Evolutionary conservation across 2,888 invertebrate genomes (phyloP), one percentile per base, ranked within the genome.

Genomic region (Polyommatus icarus): DNA sequence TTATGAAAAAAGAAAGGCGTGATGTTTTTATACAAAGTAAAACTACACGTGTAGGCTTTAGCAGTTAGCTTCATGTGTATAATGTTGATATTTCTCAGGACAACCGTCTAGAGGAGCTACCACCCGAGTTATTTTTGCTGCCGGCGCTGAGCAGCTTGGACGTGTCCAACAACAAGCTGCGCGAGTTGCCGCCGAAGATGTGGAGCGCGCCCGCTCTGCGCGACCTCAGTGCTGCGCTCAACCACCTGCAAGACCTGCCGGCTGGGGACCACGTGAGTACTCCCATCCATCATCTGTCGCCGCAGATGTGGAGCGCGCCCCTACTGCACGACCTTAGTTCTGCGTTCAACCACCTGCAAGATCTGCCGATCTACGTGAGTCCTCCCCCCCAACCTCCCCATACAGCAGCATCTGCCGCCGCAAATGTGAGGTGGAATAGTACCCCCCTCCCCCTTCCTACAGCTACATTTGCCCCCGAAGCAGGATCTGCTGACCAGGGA

Each of bases 161-260:
- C 89, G 96, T 98, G n/a, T 98, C 99, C 0, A 98, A 98, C 91
- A 99, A 99, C 91, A 98, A 98, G 89, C 91, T 99, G 78, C 97
- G 97, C 81, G 91, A 95, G 76, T 91, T 99, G 78, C 99, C 99
- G 0, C 96, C 96, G 78, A 96, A 96, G 81, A 93, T 99, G 94
- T 99, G 99, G 99, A 92, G 95, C 18, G 96, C 98, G 1, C 97
- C 98, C 0, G 96, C 97, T 79, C 92, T 99, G 75, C 95, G 97
- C 77, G 99, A 99, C 89, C 91, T 99, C 50, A 98, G 98, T 89
- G 97, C 97, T 0, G 97, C 98, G 0, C 96, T 98, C 85, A 99
- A 99, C 94, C 95, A 97, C 77, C 92, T 99, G 24, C 95, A 96
- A 76, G 97, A 98, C 83, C 90, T 99, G 81, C 96, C 96, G 0